Evolutionary conservation across 2,113 vertebrate genomes (phyloP), one percentile per base, ranked within the genome.

Genomic region (Elachura formosa): DNA sequence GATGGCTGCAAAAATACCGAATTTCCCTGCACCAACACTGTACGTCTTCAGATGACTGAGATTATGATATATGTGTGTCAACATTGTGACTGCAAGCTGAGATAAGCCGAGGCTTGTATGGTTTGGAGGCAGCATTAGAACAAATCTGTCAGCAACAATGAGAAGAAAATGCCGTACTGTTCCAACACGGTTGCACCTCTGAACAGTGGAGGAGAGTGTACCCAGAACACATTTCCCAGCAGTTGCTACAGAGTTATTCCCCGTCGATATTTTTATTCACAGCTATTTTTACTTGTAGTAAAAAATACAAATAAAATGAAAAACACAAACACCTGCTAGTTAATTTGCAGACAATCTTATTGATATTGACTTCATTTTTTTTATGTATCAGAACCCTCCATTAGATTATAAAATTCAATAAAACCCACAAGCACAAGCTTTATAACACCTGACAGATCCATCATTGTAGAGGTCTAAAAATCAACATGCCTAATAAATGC

Each of bases 71-170:
- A 24, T 9, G 51, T 20, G 66, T 86, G 78, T 74, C 82, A 90
- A 92, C 79, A 66, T 12, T 31, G 61, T 49, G 45, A 45, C 11
- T 54, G 67, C 79, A 83, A 92, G 89, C 28, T 46, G 91, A 94
- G 90, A 89, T 68, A 92, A 96, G 34, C 38, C 56, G 79, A 96
- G 43, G 29, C 55, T 84, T 64, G 18, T 18, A 67, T 23, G 63
- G 76, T 94, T 96, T 94, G 94, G 82, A 94, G 69, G 71, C 82
- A 93, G 38, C 52, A 43, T 74, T 81, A 81, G 46, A 93, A 78
- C 25, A 56, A 59, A 56, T 51, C 75, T 52, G 55, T n/a, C 92
- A 74, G 36, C 67, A 52, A 17, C 45, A 52, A 41, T 1, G 40
- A 63, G 40, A 41, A 77, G 49, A 71, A 90, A 94, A 94, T 4